Base-by-base conservation (phyloP, 2,797 vertebrate genomes). In the Rhyacichthys aspro region DNA sequence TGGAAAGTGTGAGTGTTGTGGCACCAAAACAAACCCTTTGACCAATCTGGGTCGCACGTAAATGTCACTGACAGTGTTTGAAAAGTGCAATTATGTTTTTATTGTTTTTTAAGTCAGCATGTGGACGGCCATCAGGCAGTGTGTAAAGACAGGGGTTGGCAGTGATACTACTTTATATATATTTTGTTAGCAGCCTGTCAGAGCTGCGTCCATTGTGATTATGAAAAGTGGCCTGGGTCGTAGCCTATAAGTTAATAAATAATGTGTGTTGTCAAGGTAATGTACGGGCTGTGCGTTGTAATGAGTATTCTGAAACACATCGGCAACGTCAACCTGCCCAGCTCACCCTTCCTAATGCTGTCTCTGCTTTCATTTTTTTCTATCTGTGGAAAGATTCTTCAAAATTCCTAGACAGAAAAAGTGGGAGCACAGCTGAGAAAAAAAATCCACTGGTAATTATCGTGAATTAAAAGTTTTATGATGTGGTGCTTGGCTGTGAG, bases 301-400 rank as follows among this genome's bases (percentile, higher is more conserved):
- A 90, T 84, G 86, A 91, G 87, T 76, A 67, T 88, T 82, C 74
- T 70, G 71, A 84, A 82, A 86, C 88, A 84, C 81, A 88, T 88
- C 74, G 81, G 77, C 78, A 63, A 62, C 19, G 73, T 86, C 79
- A 68, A 81, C 78, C 69, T 75, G 53, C 53, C 63, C 56, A 1
- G 8, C 43, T 56, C 61, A 71, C 69, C 72, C 48, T 46, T 42
- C 52, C 16, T 32, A 19, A 11, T 39, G 43, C 57, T 61, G 38
- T 69, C 55, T 55, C 63, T 57, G 48, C 52, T 72, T 63, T 45
- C 34, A 37, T 50, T 19, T 49, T 38, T 16, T 63, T 63, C 47
- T 59, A 46, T 58, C 62, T 52, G 59, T 72, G 44, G 45, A 33
- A 67, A 64, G 17, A 64, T 70, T 70, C 57, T 57, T 59, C 19